These are phyloP conservation scores for Lacerta bilineata DNA, from an alignment of 2,797 vertebrate genomes.

Conservation along the genomic window DNA sequence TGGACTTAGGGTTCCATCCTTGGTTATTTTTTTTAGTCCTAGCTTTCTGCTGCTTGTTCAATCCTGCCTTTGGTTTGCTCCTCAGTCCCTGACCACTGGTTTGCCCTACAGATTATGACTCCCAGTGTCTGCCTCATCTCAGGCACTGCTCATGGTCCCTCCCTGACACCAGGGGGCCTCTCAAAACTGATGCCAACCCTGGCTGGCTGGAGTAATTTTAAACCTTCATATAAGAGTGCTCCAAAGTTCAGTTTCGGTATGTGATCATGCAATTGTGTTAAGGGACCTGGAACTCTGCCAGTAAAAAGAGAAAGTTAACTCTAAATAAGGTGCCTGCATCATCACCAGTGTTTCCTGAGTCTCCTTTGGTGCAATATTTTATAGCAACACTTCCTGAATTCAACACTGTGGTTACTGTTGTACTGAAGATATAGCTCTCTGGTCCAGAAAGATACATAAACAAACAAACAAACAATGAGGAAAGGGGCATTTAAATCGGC, in stretches of 20 bases:
- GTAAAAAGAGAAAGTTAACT: neutral
- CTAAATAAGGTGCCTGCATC: neutral
- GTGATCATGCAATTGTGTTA: no score
- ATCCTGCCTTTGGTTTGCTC: no score
- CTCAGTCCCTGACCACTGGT: no score
- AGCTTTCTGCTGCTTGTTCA: no score
- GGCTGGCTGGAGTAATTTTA: no score
- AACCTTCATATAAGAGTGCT: neutral
- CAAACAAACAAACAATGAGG: neutral
- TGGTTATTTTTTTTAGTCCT: no score
- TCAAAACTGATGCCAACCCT: neutral
- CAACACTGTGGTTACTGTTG: neutral
- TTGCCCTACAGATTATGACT: no score
- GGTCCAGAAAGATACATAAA: neutral
- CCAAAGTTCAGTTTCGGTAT: neutral
- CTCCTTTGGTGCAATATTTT: neutral
- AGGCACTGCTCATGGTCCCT: no score
- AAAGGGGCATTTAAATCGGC: neutral
- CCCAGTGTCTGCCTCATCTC: no score
- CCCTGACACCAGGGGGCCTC: neutral
- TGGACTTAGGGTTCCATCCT: no score
- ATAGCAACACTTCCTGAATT: slow-evolving; percentile 17
- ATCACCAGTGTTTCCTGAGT: neutral
- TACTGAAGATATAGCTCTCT: fast-evolving
- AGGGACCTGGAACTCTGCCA: neutral